Percentiles rank a stretch among this genome's conserved stretches.
These are phyloP conservation scores for Mastacembelus armatus DNA, from an alignment of 2,797 vertebrate species.

Conservation along the genomic window DNA sequence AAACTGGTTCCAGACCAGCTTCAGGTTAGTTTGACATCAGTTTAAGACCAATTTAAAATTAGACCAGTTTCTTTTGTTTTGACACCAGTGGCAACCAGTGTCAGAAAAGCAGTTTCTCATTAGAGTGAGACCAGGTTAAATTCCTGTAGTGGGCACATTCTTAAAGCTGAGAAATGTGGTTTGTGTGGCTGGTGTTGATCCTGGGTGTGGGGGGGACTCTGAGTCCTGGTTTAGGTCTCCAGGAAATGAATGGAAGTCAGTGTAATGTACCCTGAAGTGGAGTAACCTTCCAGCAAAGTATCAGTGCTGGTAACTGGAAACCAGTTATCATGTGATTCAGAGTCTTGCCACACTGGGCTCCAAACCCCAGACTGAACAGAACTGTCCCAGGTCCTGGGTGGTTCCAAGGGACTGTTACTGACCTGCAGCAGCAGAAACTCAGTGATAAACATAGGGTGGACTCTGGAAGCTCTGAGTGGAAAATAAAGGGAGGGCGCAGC, in stretches of 20 bases:
- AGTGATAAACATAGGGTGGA: too few relatives aligned
- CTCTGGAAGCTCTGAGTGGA: too few relatives aligned
- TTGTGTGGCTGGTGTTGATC: constrained; percentile 3
- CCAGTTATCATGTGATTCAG: constrained; percentile 44
- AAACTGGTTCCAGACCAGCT: too few relatives aligned
- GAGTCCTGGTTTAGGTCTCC: constrained; percentile 38
- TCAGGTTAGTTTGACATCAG: background rate
- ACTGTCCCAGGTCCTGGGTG: background rate
- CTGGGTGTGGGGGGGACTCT: background rate
- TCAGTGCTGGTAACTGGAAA: constrained; percentile 49
- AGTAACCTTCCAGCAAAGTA: constrained; percentile 60
- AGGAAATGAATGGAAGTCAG: too few relatives aligned
- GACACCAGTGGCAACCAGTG: too few relatives aligned
- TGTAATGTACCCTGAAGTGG: too few relatives aligned
- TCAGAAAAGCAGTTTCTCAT: too few relatives aligned
- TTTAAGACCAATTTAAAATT: background rate
- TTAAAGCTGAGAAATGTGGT: too few relatives aligned
- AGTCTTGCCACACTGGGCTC: background rate
- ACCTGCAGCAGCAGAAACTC: too few relatives aligned
- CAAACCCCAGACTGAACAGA: background rate
- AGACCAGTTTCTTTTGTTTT: too few relatives aligned
- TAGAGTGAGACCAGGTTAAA: background rate
- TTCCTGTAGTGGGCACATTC: too few relatives aligned
- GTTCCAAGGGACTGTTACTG: too few relatives aligned
- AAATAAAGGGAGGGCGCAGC: background rate